Conservation (phyloP, 2,888 invertebrate species). For the Ormyrus pomaceus region DNA sequence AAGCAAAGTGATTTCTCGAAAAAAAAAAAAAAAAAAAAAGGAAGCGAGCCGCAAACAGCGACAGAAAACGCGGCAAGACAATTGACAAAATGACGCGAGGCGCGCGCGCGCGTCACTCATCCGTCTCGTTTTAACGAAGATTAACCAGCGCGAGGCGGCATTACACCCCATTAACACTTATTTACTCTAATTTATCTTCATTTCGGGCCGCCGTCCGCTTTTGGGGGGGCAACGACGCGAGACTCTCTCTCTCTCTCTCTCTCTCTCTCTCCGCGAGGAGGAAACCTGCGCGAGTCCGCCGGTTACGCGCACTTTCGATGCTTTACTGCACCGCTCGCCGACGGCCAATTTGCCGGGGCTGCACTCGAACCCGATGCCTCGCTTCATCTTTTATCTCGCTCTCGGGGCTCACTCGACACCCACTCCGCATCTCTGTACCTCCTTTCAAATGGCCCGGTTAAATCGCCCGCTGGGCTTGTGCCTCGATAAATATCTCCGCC, state of each 20-base stretch:
- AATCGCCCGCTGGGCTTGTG: too few species aligned
- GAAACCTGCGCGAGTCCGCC: slow-evolving; percentile 26
- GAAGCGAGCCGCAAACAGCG: slow-evolving; percentile 10
- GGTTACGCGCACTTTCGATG: slow-evolving; percentile 26
- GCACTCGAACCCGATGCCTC: neutral
- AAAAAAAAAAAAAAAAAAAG: slow-evolving; percentile 29
- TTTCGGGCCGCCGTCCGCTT: slow-evolving; percentile 58
- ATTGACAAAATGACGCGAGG: slow-evolving; percentile 51
- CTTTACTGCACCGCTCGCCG: slow-evolving; percentile 27
- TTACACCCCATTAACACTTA: slow-evolving; percentile 71
- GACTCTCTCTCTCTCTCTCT: too few species aligned
- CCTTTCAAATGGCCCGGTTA: neutral
- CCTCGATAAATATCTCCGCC: too few species aligned
- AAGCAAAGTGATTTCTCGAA: slow-evolving; percentile 61
- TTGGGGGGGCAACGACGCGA: too few species aligned
- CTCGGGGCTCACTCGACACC: neutral
- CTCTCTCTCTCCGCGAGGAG: too few species aligned
- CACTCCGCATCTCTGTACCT: neutral
- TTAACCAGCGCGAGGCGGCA: slow-evolving; percentile 69
- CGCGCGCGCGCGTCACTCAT: slow-evolving; percentile 38
- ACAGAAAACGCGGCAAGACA: slow-evolving; percentile 49
- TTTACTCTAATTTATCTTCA: slow-evolving; percentile 72
- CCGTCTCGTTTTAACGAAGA: slow-evolving; percentile 69
- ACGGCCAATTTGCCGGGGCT: neutral
- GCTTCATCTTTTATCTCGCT: slow-evolving; percentile 25